Conservation (phyloP, 2,888 invertebrate genomes). For the Polyommatus icarus region DNA sequence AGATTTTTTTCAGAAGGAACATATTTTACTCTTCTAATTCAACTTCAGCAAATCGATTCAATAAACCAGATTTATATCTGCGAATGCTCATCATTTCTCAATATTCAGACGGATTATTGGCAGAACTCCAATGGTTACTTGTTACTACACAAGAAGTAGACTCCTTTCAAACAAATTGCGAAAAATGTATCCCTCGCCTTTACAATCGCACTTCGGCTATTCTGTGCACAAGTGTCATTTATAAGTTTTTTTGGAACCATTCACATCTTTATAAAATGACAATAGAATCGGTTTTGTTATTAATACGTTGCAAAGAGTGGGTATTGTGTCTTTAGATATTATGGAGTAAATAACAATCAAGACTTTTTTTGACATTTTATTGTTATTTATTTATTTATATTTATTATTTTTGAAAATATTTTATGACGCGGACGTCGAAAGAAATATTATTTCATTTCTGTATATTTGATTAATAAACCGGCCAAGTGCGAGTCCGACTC, state of each 20-base stretch:
- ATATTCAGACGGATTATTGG: constrained; percentile 39
- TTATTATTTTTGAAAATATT: no score
- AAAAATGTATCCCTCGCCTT: constrained; percentile 34
- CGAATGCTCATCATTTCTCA: constrained; percentile 38
- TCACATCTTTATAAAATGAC: neutral
- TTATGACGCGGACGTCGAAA: no score
- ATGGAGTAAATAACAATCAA: no score
- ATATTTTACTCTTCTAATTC: constrained; percentile 33
- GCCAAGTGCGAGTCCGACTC: no score
- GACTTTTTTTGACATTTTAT: no score
- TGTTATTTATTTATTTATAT: no score
- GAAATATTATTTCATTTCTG: no score
- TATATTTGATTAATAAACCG: no score
- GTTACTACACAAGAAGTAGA: constrained; percentile 37
- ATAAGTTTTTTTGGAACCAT: neutral
- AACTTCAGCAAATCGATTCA: constrained; percentile 40
- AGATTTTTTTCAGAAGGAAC: constrained; percentile 19
- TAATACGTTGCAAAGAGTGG: neutral
- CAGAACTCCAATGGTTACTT: constrained; percentile 36
- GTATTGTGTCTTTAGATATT: no score
- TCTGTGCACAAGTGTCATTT: neutral
- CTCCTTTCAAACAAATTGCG: constrained; percentile 38
- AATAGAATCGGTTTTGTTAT: neutral
- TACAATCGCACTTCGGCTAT: constrained; percentile 14
- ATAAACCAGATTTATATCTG: constrained; percentile 41